These are phyloP conservation scores for Cantharis nigra DNA, from an alignment of 2,888 invertebrate species.

Conservation along the genomic window DNA sequence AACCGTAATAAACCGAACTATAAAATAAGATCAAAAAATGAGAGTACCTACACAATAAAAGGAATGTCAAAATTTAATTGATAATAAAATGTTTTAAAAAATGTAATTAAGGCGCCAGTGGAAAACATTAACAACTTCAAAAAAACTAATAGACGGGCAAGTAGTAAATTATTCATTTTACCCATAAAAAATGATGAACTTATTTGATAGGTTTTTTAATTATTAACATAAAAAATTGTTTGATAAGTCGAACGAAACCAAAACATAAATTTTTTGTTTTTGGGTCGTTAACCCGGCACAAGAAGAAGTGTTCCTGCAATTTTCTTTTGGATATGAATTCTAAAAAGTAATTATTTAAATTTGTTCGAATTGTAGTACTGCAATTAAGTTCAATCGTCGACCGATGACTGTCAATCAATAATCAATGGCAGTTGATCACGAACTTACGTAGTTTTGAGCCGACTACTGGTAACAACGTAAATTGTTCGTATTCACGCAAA, in stretches of 20 bases:
- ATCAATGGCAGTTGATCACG: constrained; percentile 22
- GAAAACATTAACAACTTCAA: not conserved
- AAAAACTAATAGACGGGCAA: not conserved
- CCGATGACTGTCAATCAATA: constrained; percentile 26
- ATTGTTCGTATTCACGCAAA: constrained; percentile 27
- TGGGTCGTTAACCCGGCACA: not conserved
- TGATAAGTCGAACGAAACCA: not conserved
- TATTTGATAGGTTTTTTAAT: not conserved
- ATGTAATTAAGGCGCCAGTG: not conserved
- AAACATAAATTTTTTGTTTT: not conserved
- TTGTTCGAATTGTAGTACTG: constrained; percentile 10
- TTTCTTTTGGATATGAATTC: constrained; percentile 5
- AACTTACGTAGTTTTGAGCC: constrained; percentile 6
- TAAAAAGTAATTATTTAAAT: constrained; percentile 23
- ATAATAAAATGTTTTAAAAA: not conserved
- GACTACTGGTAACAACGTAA: constrained; percentile 21
- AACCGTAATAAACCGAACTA: not conserved
- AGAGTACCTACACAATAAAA: not conserved
- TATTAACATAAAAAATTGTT: not conserved
- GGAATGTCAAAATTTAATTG: constrained; percentile 2
- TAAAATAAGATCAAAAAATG: not conserved
- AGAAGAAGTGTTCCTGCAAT: not conserved
- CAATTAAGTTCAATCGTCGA: constrained; percentile 11
- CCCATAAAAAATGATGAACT: not conserved
- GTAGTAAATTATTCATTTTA: not conserved